Base-by-base conservation (phyloP, 2,113 vertebrate species). In the Callipepla californica region DNA sequence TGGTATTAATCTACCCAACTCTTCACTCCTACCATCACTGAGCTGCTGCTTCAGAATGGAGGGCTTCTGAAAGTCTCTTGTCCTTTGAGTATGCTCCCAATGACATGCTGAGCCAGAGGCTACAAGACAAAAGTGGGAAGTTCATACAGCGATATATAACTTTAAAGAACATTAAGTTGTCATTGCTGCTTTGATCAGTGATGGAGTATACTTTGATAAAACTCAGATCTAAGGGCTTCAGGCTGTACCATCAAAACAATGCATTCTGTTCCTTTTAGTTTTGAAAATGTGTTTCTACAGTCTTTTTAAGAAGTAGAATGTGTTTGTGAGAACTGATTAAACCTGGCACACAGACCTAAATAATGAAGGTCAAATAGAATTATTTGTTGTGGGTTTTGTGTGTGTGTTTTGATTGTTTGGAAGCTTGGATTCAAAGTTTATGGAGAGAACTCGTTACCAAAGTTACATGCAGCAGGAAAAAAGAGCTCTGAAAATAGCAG, bases 151-250 rank as follows among this genome's bases (percentile, higher is more conserved):
- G 85, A 22, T 96, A 62, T 66, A 13, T 95, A 96, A 96, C 92
- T 95, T 95, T 92, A 87, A 87, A 97, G 76, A 95, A 81, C 63
- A 86, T 94, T 91, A 92, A 94, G 48, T 97, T 96, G 94, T 97
- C 96, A 86, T 89, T 94, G 93, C 84, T 96, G 86, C 94, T 96
- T 97, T 97, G 96, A 96, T 96, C 94, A 94, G 87, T 93, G 92
- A 85, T 95, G 69, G 65, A 78, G 80, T 94, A 79, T 78, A 86
- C 72, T 96, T 95, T 90, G 93, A 91, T 96, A 93, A 94, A 96
- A 94, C 89, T 94, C 92, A 28, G 86, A 95, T 95, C 94, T 30
- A 92, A 96, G 69, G 17, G 88, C 96, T 94, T 62, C 88, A 87
- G 94, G 96, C 93, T 92, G 80, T 75, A 93, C 91, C 79, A 95